Conservation (phyloP, 2,797 vertebrate genomes). For the Chelmon rostratus region DNA sequence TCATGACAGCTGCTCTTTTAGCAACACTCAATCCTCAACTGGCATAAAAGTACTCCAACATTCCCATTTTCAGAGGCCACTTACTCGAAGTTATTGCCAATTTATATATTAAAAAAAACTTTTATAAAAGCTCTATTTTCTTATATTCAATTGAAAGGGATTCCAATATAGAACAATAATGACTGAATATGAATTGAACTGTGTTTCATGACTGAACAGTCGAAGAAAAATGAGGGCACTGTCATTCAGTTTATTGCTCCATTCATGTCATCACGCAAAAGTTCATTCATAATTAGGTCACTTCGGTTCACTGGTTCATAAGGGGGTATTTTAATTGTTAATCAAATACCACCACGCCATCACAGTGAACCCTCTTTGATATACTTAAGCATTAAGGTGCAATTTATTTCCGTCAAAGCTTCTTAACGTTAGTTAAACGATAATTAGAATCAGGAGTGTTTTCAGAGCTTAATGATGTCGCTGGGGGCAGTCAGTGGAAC, state of each 20-base stretch:
- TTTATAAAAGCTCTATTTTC: neutral
- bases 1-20: conserved; percentile 21
- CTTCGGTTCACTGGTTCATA: conserved; percentile 10
- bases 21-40: conserved; percentile 1
- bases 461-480: neutral
- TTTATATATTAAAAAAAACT: conserved; percentile 20
- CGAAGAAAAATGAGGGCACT: neutral
- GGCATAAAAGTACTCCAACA: conserved; percentile 36
- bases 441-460: conserved; percentile 10
- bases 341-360: conserved; percentile 32
- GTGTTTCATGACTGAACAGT: neutral
- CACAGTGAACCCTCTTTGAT: conserved; percentile 49
- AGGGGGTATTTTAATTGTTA: neutral
- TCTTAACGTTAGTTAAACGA: conserved; percentile 21
- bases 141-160: conserved; percentile 16
- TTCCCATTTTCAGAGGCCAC: conserved; percentile 37
- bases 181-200: neutral
- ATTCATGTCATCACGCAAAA: conserved; percentile 30
- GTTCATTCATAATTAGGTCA: conserved; percentile 16
- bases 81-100: conserved; percentile 29
- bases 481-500: neutral
- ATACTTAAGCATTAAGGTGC: conserved; percentile 68
- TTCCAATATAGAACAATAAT: conserved; percentile 12
- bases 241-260: conserved; percentile 48
- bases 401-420: conserved; percentile 37